Conservation (phyloP, 1,140 invertebrate genomes). For the Trypoxylus dichotomus region DNA sequence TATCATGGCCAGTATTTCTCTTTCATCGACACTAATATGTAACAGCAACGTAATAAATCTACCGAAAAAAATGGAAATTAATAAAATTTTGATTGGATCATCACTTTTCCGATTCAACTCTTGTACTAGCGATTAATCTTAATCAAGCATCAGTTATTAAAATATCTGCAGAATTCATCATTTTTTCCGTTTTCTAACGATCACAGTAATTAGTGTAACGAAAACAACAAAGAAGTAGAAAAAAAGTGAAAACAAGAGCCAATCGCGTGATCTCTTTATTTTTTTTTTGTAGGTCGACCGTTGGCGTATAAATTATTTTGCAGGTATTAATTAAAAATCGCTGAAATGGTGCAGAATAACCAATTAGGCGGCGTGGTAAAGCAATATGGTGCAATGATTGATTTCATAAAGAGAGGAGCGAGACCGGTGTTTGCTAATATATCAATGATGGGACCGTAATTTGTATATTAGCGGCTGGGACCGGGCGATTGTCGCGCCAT, state of each 20-base stretch:
- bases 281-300: not conserved
- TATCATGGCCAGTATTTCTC: too few relatives aligned
- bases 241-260: not conserved
- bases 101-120: too few relatives aligned
- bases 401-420: constrained; percentile 35
- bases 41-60: too few relatives aligned
- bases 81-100: too few relatives aligned
- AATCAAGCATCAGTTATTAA: too few relatives aligned
- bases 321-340: constrained; percentile 30
- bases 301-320: constrained; percentile 24
- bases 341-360: constrained; percentile 33
- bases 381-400: constrained; percentile 37
- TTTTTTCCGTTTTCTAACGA: too few relatives aligned
- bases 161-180: too few relatives aligned
- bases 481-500: constrained; percentile 36
- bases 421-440: constrained; percentile 34
- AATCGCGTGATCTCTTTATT: not conserved
- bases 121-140: too few relatives aligned
- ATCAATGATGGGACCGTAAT: constrained; percentile 38
- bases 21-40: too few relatives aligned
- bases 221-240: not conserved
- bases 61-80: too few relatives aligned
- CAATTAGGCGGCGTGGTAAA: constrained; percentile 32
- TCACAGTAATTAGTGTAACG: not conserved
- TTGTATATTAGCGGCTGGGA: constrained; percentile 37